A percentile compares a stretch with the other conserved stretches of the same genome.
phyloP scores from a whole-genome alignment of 2,888 invertebrate species.

The Tetropium fuscum region DNA sequence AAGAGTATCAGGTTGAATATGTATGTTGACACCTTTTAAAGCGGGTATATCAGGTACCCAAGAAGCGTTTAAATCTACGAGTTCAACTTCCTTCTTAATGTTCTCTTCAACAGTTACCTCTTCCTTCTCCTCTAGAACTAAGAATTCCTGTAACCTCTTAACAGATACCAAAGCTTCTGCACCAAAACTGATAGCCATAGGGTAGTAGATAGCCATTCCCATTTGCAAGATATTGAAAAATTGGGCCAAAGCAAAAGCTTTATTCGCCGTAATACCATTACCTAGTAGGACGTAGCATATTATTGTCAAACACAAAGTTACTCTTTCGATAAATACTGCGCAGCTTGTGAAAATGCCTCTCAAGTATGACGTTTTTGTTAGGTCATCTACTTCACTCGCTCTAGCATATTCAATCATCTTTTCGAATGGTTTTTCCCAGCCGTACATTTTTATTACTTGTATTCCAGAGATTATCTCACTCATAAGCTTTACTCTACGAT shows the following conservation, averaged over 20 bases:
- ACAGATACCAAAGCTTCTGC: constrained; percentile 72
- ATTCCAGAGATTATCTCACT: constrained; percentile 80
- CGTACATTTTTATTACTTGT: constrained; percentile 82
- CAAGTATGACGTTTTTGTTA: constrained; percentile 73
- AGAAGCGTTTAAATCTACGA: constrained; percentile 53
- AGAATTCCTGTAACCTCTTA: constrained; percentile 69
- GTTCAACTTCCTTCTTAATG: constrained; percentile 40
- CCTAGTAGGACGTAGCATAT: constrained; percentile 80
- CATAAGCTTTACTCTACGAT: constrained; percentile 77
- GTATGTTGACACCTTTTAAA: constrained; percentile 63
- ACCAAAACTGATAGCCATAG: constrained; percentile 69
- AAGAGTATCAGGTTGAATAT: constrained; percentile 66
- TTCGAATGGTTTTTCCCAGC: constrained; percentile 80
- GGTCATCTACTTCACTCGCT: constrained; percentile 76
- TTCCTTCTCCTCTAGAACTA: constrained; percentile 70
- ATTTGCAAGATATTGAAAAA: constrained; percentile 67
- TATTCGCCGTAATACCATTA: constrained; percentile 62
- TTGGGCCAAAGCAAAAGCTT: constrained; percentile 66
- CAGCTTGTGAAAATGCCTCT: constrained; percentile 74
- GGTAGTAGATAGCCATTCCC: constrained; percentile 73
- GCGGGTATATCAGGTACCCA: constrained; percentile 50
- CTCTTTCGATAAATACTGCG: constrained; percentile 84
- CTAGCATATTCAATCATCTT: constrained; percentile 71
- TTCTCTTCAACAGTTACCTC: constrained; percentile 47
- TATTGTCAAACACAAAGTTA: constrained; percentile 85